Evolutionary conservation across 2,113 vertebrate genomes (phyloP).

Genomic region (Atrichornis clamosus): DNA sequence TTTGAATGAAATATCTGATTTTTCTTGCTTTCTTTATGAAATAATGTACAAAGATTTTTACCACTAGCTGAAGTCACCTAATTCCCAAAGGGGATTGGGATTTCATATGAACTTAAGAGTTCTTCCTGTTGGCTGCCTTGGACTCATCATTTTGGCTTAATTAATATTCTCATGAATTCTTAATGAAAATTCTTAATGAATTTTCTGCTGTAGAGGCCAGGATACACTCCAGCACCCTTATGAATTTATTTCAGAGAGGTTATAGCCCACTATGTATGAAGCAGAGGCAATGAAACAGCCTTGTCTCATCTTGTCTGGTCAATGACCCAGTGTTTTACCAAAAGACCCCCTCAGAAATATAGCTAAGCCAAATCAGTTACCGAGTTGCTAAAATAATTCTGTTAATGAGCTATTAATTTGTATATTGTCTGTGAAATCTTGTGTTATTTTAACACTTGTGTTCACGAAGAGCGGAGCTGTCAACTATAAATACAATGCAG

Average conservation of each 20-base stretch:
- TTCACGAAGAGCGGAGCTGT: background rate
- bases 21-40: background rate
- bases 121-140: background rate
- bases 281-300: background rate
- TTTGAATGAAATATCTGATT: background rate
- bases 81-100: background rate
- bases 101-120: background rate
- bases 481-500: background rate
- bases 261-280: background rate
- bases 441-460: background rate
- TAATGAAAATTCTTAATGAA: background rate
- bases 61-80: background rate
- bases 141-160: background rate
- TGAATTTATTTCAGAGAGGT: background rate
- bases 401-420: background rate
- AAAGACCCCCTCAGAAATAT: background rate
- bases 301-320: background rate
- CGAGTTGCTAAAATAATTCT: background rate
- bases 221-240: background rate
- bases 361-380: background rate
- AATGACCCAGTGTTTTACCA: background rate
- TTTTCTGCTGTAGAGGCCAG: background rate
- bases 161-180: background rate
- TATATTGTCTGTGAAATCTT: background rate
- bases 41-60: background rate